Evolutionary conservation across 2,888 invertebrate genomes (phyloP).

Genomic region (Pollenia amentaria): DNA sequence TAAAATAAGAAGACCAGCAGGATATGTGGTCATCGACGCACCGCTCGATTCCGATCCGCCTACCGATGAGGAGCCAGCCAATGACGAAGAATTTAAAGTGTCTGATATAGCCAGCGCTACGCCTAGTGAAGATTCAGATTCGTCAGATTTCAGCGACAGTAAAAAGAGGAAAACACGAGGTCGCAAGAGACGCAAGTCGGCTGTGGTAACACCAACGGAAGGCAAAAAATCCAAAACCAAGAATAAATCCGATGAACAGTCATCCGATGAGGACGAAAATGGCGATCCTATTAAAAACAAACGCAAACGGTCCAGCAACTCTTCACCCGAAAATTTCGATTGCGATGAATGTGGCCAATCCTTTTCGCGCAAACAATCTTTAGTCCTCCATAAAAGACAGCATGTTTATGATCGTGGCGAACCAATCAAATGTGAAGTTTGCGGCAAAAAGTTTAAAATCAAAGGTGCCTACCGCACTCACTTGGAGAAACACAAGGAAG

Average conservation of each 20-base stretch:
- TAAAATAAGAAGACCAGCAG: conserved; percentile 81
- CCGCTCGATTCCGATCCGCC: conserved; percentile 81
- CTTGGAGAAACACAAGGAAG: conserved; percentile 83
- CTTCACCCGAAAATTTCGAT: conserved; percentile 71
- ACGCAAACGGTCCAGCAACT: conserved; percentile 67
- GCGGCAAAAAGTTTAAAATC: conserved; percentile 84
- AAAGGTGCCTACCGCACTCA: conserved; percentile 84
- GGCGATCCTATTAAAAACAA: conserved; percentile 71
- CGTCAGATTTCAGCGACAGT: conserved; percentile 79
- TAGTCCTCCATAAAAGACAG: conserved; percentile 85
- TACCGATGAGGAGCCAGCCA: conserved; percentile 80
- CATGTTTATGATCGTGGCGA: conserved; percentile 84
- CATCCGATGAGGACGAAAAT: conserved; percentile 72
- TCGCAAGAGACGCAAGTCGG: conserved; percentile 75
- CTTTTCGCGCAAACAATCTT: conserved; percentile 85
- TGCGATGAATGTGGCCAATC: conserved; percentile 85
- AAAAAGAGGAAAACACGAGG: conserved; percentile 77
- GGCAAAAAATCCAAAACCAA: conserved; percentile 57
- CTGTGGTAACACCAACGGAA: conserved; percentile 65
- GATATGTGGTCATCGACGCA: conserved; percentile 84
- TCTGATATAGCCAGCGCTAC: conserved; percentile 82
- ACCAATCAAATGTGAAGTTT: conserved; percentile 83
- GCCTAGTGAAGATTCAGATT: conserved; percentile 80
- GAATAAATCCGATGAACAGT: conserved; percentile 48
- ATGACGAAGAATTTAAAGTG: conserved; percentile 84